phyloP scores from a whole-genome alignment of 2,113 vertebrate genomes.

The Octodon degus region DNA sequence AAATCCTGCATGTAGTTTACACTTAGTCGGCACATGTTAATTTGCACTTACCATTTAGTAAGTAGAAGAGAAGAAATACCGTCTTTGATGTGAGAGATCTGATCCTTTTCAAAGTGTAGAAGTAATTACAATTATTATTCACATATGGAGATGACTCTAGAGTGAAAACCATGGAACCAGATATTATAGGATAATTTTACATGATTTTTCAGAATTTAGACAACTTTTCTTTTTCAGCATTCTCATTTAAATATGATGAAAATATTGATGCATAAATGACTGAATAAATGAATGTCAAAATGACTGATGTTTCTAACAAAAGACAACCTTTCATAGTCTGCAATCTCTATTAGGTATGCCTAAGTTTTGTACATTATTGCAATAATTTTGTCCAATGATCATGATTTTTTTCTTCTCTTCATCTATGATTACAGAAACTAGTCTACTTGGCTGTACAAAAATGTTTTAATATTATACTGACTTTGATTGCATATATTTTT shows the following conservation, averaged over 20 bases:
- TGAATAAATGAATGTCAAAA: neutral
- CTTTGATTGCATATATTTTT: neutral
- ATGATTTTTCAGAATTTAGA: neutral
- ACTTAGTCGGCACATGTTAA: neutral
- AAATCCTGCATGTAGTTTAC: neutral
- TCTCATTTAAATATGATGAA: neutral
- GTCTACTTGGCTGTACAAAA: neutral
- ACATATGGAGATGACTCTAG: neutral
- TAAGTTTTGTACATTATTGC: neutral
- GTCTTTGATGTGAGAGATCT: neutral
- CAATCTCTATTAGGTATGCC: neutral
- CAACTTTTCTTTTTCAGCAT: neutral
- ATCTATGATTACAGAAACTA: neutral
- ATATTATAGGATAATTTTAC: neutral
- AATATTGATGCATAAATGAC: neutral
- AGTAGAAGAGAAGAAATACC: neutral
- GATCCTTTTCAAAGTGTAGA: neutral
- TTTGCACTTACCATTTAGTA: neutral
- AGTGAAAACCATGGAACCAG: neutral
- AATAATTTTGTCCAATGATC: slow-evolving; percentile 22
- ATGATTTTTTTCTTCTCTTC: neutral
- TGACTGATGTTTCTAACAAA: neutral
- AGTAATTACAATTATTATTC: neutral
- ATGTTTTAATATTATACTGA: neutral
- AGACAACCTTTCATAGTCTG: neutral